Percentiles rank a stretch among this genome's conserved stretches.
phyloP scores from a whole-genome alignment of 2,797 vertebrate genomes.

The Periparus ater region DNA sequence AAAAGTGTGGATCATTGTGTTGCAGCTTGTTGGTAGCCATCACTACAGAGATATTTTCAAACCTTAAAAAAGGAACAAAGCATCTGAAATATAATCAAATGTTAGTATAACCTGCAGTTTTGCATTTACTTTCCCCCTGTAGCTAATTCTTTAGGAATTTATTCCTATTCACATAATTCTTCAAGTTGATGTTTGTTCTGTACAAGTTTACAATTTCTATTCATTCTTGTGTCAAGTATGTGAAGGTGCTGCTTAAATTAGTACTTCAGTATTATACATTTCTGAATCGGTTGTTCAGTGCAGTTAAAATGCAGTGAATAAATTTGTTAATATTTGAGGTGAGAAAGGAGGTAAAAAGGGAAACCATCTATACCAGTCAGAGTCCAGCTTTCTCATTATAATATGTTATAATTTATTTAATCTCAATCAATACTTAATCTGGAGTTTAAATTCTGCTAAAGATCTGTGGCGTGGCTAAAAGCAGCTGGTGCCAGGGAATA shows the following conservation, averaged over 20 bases:
- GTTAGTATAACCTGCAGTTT: background rate
- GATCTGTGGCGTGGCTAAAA: slow-evolving; percentile 65
- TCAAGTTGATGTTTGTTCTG: background rate
- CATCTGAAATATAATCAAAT: background rate
- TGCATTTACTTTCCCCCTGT: background rate
- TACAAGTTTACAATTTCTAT: slow-evolving; percentile 1
- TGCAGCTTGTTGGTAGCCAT: background rate
- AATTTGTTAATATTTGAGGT: slow-evolving; percentile 22
- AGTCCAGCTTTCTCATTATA: slow-evolving; percentile 28
- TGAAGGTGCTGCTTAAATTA: slow-evolving; percentile 10
- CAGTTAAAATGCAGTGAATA: background rate
- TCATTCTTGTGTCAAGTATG: background rate
- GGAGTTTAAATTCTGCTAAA: slow-evolving; percentile 70
- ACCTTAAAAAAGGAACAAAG: background rate
- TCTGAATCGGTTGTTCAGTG: background rate
- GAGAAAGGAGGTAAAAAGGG: background rate
- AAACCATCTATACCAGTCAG: slow-evolving; percentile 16
- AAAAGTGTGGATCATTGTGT: background rate
- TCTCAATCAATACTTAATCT: slow-evolving; percentile 68
- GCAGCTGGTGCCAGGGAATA: slow-evolving; percentile 64
- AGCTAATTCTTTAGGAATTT: slow-evolving; percentile 20
- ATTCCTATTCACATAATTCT: background rate
- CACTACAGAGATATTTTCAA: background rate
- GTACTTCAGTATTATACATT: background rate
- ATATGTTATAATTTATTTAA: slow-evolving; percentile 70